Evolutionary conservation across 2,113 vertebrate genomes (phyloP), one percentile per base, ranked within the genome.

Genomic region (Egretta garzetta): DNA sequence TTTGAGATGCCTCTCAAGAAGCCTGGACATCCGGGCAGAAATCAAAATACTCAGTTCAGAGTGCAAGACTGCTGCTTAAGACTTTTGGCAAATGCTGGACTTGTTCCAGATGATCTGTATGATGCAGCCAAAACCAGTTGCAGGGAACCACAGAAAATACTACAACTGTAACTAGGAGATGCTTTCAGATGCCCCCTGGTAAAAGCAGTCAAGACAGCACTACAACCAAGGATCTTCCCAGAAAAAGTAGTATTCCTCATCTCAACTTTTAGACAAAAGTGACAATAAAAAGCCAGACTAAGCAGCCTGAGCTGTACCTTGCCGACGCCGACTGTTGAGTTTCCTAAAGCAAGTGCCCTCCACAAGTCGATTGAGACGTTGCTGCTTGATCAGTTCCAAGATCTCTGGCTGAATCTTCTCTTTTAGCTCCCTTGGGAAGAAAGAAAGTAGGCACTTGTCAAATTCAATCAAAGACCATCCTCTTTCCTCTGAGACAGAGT

Each of bases 351-450:
- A 99, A 96, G 99, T 99, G 88, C 99, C 99, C 88, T 99, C 99
- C 94, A 99, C 99, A 23, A 99, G 98, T 62, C 99, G 99, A 98
- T 99, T 99, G 90, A 99, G 99, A 93, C 99, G 98, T 95, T 99
- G 99, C 92, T 99, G 99, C 96, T 99, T 99, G 97, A 99, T 99
- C 96, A 99, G 97, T 98, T 99, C 99, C 98, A 99, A 98, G 98
- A 99, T 99, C 98, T 99, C 99, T 1, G 99, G 99, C 97, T 99
- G 99, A 97, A 99, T 99, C 98, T 99, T 99, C 98, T 99, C 99
- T 96, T 99, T 99, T 88, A 99, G 99, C 98, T 99, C 99, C 98
- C 99, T 99, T 97, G 53, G 60, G 83, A 91, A 49, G 86, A 95
- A 33, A 95, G 37, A 83, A 96, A 96, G 52, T 3, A 96, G 24